Evolutionary conservation across 2,888 invertebrate genomes (phyloP).

Genomic region (Drosophila eohydei): DNA sequence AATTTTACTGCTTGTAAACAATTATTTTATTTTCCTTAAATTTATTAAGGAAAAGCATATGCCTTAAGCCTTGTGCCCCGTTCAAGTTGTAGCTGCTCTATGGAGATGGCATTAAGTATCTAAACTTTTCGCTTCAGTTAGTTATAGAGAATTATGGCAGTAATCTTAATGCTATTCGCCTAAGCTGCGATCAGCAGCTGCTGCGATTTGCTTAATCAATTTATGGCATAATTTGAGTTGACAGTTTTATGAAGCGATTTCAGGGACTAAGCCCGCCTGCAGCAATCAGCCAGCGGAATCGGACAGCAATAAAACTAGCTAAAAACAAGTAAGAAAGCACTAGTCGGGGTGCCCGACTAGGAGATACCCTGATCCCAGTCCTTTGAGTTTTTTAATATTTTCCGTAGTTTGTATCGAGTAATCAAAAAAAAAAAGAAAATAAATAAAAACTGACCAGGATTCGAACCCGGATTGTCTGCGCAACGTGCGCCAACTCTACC

Average conservation of each 20-base stretch:
- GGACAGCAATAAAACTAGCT: slow-evolving; percentile 52
- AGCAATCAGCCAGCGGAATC: slow-evolving; percentile 58
- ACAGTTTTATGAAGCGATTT: slow-evolving; percentile 55
- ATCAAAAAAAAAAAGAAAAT: too few species aligned
- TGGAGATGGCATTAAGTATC: neutral
- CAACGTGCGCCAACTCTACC: too few species aligned
- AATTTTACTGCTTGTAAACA: too few species aligned
- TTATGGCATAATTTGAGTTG: slow-evolving; percentile 70
- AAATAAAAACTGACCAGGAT: too few species aligned
- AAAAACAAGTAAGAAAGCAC: too few species aligned
- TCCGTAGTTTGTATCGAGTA: too few species aligned
- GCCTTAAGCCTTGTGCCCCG: neutral
- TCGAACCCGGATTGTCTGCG: too few species aligned
- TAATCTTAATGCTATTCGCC: slow-evolving; percentile 5
- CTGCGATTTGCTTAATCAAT: slow-evolving; percentile 61
- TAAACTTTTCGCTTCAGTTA: neutral
- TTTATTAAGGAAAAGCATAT: too few species aligned
- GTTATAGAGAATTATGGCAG: neutral
- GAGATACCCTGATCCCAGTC: too few species aligned
- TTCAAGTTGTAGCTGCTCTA: neutral
- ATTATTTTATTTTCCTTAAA: too few species aligned
- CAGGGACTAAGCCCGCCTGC: slow-evolving; percentile 41
- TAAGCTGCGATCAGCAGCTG: slow-evolving; percentile 30
- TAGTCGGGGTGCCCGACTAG: too few species aligned
- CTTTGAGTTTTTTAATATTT: too few species aligned